Evolutionary conservation across 1,140 invertebrate genomes (phyloP), one percentile per base, ranked within the genome.

Genomic region (Drosophila persimilis): DNA sequence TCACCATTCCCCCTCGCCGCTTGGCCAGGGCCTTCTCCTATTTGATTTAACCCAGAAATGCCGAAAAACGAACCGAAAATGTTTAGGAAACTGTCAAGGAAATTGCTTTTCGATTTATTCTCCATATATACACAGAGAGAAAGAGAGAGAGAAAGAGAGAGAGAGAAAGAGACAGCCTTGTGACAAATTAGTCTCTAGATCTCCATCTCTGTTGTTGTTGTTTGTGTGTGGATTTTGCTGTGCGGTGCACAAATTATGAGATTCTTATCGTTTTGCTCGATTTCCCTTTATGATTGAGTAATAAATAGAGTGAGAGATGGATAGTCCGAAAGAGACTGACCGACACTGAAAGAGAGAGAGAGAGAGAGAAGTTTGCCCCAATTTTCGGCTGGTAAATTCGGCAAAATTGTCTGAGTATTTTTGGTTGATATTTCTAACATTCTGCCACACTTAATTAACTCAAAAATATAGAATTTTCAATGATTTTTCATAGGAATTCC

Each of bases 31-130:
- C 73, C 63, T 61, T 77, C 75, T 75, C 45, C 45, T 13, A 47
- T 47, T 65, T 61, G 74, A 79, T 80, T 84, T 85, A 81, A 77
- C 81, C 64, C 81, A 77, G 80, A 39, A 84, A 80, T 60, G 79
- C 59, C 41, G 55, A 48, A 65, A 73, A 70, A 61, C 63, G 63
- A 76, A 54, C 61, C 64, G 60, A 61, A 76, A 83, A 83, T 83
- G 71, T 79, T 79, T 79, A 70, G 77, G 50, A 75, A 78, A 78
- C 76, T 79, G 62, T 69, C 77, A 80, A 72, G 75, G 83, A 88
- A 89, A 88, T 88, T 88, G 83, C 78, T 88, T 88, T 88, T 88
- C 83, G 83, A 88, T 88, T 88, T 88, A 88, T 88, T 88, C 83
- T 77, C 66, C 24, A 11, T 53, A 53, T 3, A 3, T 3, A 45